Percentiles rank a stretch among this genome's conserved stretches.
Conservation (phyloP, 1,140 invertebrate species). For the Doryteuthis pealeii region DNA sequence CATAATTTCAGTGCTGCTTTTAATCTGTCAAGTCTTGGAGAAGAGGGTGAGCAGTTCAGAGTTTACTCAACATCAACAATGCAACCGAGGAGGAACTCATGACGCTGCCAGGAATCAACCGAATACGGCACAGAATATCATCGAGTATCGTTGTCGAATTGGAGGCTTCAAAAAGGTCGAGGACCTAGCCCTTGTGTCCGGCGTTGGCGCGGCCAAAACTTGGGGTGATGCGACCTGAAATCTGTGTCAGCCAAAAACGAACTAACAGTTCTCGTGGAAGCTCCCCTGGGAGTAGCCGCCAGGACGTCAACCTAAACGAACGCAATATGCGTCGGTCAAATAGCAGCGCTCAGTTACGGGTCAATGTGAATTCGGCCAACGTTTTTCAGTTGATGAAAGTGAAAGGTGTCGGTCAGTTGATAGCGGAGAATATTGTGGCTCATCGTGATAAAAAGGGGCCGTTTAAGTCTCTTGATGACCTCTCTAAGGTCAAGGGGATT, state of each 20-base stretch:
- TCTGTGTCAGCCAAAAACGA: constrained; percentile 66
- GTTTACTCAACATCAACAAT: constrained; percentile 61
- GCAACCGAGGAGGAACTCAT: constrained; percentile 76
- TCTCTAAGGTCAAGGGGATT: constrained; percentile 66
- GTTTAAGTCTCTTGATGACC: constrained; percentile 71
- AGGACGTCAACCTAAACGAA: constrained; percentile 7
- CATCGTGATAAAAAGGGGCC: constrained; percentile 75
- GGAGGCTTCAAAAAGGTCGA: constrained; percentile 78
- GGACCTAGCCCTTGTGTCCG: constrained; percentile 79
- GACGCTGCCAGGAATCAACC: constrained; percentile 73
- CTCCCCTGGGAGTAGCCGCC: constrained; percentile 16
- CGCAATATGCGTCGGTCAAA: constrained; percentile 12
- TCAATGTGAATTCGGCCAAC: constrained; percentile 76
- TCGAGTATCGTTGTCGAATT: constrained; percentile 75
- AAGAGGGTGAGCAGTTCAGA: constrained; percentile 34
- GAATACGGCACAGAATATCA: constrained; percentile 74
- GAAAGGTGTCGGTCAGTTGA: constrained; percentile 74
- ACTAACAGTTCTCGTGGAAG: constrained; percentile 13
- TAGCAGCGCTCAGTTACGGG: constrained; percentile 28
- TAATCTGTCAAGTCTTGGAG: constrained; percentile 36
- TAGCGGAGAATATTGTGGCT: constrained; percentile 78
- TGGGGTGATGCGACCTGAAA: constrained; percentile 70
- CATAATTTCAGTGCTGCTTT: constrained; percentile 56
- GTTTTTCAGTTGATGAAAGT: constrained; percentile 79
- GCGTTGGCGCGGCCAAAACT: constrained; percentile 78